phyloP scores from a whole-genome alignment of 2,113 vertebrate species.

The Girardinichthys multiradiatus region DNA sequence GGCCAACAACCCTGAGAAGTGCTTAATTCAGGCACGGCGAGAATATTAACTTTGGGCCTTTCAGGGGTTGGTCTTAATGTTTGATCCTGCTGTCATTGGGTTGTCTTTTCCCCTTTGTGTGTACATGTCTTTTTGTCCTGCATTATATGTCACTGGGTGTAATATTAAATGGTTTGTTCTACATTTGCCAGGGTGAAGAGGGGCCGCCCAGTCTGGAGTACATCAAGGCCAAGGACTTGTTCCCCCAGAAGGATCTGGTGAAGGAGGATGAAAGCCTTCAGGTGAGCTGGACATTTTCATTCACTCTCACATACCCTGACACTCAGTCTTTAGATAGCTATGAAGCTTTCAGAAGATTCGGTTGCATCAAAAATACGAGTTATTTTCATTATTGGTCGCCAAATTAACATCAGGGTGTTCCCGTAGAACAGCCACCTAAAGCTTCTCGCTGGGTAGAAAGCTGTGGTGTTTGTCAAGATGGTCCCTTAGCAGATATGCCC shows the following conservation, averaged over 20 bases:
- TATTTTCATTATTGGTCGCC: too few species aligned
- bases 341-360: too few species aligned
- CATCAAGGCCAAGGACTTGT: constrained; percentile 99
- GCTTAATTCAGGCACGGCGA: not conserved
- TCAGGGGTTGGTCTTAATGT: not conserved
- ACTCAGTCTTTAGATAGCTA: too few species aligned
- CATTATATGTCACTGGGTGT: not conserved
- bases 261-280: constrained; percentile 97
- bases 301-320: too few species aligned
- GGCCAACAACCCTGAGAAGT: not conserved
- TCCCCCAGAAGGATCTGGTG: constrained; percentile 96
- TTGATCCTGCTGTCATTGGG: not conserved
- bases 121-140: not conserved
- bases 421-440: too few species aligned
- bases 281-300: constrained; percentile 73
- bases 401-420: too few species aligned
- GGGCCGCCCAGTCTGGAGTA: constrained; percentile 99
- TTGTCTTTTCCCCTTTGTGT: not conserved
- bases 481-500: too few species aligned
- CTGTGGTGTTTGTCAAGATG: too few species aligned
- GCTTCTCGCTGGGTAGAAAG: too few species aligned
- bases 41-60: not conserved
- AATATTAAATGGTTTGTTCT: not conserved
- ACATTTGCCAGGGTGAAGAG: constrained; percentile 91
- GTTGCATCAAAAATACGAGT: too few species aligned